Evolutionary conservation across 2,888 invertebrate genomes (phyloP), one percentile per base, ranked within the genome.

Genomic region (Hemithea aestivaria): DNA sequence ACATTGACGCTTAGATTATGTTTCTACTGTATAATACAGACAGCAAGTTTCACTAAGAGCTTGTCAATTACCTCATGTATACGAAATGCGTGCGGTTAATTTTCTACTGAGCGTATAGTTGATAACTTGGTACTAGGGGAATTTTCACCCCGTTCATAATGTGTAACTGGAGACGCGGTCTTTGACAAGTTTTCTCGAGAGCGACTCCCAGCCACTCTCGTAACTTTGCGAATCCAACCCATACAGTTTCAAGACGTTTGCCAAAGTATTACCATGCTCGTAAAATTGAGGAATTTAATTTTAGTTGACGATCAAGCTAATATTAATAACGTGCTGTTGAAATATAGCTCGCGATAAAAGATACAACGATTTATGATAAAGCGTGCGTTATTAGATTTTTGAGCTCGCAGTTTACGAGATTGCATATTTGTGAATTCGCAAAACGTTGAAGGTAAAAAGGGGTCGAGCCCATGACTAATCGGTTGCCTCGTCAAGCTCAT

Each of bases 281-380:
- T 26, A 33, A 35, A 38, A 38, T 56, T 44, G 42, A 39, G 47
- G 57, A 66, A 64, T 66, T 66, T 61, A 51, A 63, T 64, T 65
- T 60, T 51, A 63, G 53, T 56, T 20, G 33, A 32, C 34, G 26
- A 20, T 22, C 33, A 33, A 29, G 35, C 39, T 43, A 45, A 44
- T 45, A 41, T 48, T 39, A 38, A 41, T 40, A 23, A 27, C 36
- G 16, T 28, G 42, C 37, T 38, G 42, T 34, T 34, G 35, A 40
- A 33, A 51, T 45, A 45, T 43, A 23, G 38, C 36, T 41, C 28
- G 46, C 44, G 48, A 48, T 31, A 45, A 27, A 23, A 11, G 27
- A 10, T 40, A 45, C 33, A 28, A 35, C 32, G 42, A 48, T 51
- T 48, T 51, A 51, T 51, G 51, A 38, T 49, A 47, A 40, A 42